phyloP scores from a whole-genome alignment of 2,888 invertebrate genomes.

The Agrilus biguttatus region DNA sequence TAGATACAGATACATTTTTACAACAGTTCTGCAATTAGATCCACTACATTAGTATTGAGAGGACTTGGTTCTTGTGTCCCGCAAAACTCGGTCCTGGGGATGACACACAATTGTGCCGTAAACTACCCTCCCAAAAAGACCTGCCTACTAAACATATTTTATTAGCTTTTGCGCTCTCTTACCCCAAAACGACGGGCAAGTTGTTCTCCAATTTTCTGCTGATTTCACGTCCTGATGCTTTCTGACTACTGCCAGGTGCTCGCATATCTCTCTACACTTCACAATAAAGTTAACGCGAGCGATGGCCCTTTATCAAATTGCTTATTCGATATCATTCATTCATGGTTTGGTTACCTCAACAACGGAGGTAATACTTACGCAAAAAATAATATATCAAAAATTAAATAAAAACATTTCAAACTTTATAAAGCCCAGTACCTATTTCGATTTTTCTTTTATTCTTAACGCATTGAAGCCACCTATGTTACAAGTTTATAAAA shows the following conservation, averaged over 20 bases:
- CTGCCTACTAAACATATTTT: conserved; percentile 20
- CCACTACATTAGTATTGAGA: conserved; percentile 22
- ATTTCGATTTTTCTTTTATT: no score
- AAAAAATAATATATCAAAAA: no score
- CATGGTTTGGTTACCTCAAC: no score
- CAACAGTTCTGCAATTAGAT: conserved; percentile 21
- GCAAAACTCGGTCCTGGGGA: conserved; percentile 7
- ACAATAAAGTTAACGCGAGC: conserved; percentile 20
- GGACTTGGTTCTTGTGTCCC: conserved; percentile 12
- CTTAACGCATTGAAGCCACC: no score
- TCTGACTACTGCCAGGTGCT: conserved; percentile 21
- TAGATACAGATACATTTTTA: conserved; percentile 22
- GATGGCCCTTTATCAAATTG: conserved; percentile 21
- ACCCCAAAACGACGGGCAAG: conserved; percentile 15
- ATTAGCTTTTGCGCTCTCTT: conserved; percentile 23
- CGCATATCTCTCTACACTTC: conserved; percentile 1
- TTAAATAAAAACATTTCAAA: no score
- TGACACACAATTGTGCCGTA: no score
- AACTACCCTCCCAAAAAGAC: conserved; percentile 14
- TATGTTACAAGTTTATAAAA: no score
- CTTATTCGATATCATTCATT: conserved; percentile 5
- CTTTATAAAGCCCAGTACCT: no score
- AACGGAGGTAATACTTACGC: background rate
- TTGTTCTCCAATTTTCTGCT: conserved; percentile 27
- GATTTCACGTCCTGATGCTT: conserved; percentile 26